Percentiles rank a stretch among this genome's conserved stretches.
Conservation (phyloP, 2,888 invertebrate species). For the Lasioglossum zephyrum region DNA sequence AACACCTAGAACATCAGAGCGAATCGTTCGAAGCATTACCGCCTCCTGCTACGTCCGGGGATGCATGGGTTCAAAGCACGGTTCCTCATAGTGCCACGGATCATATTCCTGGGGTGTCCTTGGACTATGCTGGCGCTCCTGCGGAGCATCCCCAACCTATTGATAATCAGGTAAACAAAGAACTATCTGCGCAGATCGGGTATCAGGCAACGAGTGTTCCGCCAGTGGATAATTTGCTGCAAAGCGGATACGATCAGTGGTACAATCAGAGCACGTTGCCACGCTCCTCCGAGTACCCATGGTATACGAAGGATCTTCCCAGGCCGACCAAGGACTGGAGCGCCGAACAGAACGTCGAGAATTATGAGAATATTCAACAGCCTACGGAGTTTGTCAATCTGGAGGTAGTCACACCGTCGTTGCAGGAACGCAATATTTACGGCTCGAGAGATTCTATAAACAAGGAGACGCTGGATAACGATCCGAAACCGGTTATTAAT, state of each 20-base stretch:
- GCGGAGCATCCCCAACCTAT: slow-evolving; percentile 56
- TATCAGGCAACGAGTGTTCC: slow-evolving; percentile 56
- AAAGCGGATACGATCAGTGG: slow-evolving; percentile 81
- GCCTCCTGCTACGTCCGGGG: slow-evolving; percentile 33
- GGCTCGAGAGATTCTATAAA: slow-evolving; percentile 82
- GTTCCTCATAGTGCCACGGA: slow-evolving; percentile 49
- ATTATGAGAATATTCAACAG: slow-evolving; percentile 82
- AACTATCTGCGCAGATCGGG: slow-evolving; percentile 47
- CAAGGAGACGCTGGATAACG: slow-evolving; percentile 81
- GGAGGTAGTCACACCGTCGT: slow-evolving; percentile 78
- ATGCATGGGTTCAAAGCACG: slow-evolving; percentile 49
- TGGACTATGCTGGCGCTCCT: slow-evolving; percentile 47
- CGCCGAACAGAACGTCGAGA: slow-evolving; percentile 79
- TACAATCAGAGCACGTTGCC: slow-evolving; percentile 77
- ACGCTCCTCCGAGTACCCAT: slow-evolving; percentile 69
- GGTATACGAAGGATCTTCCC: slow-evolving; percentile 74
- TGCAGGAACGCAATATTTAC: slow-evolving; percentile 78
- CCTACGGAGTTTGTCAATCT: slow-evolving; percentile 79
- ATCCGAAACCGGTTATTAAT: slow-evolving; percentile 72
- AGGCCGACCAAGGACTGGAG: slow-evolving; percentile 69
- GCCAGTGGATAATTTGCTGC: slow-evolving; percentile 52
- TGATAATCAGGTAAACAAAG: slow-evolving; percentile 61
- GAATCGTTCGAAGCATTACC: slow-evolving; percentile 39
- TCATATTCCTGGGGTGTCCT: slow-evolving; percentile 51
- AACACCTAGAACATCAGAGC: slow-evolving; percentile 60